Percentiles rank a stretch among this genome's conserved stretches.
Evolutionary conservation across 2,113 vertebrate genomes (phyloP).

Genomic region (Illadopsis cleaveri): DNA sequence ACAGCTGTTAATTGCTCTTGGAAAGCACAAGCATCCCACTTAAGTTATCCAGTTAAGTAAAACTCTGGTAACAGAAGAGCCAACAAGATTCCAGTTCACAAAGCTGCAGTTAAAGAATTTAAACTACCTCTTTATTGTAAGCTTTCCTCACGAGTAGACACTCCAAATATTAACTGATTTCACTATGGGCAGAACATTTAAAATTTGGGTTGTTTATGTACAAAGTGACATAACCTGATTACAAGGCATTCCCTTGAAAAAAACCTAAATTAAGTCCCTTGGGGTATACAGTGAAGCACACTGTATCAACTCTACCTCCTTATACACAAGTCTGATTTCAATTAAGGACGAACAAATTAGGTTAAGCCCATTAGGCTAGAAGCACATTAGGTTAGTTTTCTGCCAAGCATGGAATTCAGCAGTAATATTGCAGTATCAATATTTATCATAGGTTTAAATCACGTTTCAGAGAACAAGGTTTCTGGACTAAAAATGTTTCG

Average conservation of each 20-base stretch:
- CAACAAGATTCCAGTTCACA: background rate
- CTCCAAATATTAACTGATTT: background rate
- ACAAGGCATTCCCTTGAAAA: background rate
- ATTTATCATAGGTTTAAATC: background rate
- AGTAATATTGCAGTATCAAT: background rate
- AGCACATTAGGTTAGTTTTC: background rate
- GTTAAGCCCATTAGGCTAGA: background rate
- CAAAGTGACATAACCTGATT: background rate
- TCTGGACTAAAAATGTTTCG: background rate
- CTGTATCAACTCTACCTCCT: background rate
- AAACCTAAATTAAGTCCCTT: background rate
- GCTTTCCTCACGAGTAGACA: background rate
- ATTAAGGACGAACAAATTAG: background rate
- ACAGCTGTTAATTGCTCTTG: background rate
- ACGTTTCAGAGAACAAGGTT: background rate
- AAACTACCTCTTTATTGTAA: background rate
- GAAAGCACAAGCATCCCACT: background rate
- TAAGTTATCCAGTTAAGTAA: background rate
- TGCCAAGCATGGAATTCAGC: background rate
- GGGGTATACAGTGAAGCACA: rapidly evolving
- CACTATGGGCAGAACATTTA: background rate
- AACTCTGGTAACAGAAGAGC: background rate
- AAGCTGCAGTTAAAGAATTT: background rate
- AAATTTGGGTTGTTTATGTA: background rate
- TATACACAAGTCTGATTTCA: background rate